These are phyloP conservation scores for Prionchulus punctatus DNA, from an alignment of 2,888 invertebrate species.

Conservation along the genomic window DNA sequence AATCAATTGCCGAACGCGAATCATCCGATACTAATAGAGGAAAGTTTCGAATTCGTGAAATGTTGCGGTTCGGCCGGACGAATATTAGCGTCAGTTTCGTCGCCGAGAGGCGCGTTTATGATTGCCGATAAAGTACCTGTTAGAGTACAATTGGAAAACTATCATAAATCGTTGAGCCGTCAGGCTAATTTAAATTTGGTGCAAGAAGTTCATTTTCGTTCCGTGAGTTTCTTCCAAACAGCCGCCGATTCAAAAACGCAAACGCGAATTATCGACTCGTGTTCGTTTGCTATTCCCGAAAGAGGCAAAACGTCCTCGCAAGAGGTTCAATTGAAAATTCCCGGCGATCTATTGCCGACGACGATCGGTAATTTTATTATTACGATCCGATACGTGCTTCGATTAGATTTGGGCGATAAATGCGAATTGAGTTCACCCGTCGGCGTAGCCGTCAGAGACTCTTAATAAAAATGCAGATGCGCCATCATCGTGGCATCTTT, in stretches of 20 bases:
- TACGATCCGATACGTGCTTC: not conserved
- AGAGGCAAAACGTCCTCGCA: not conserved
- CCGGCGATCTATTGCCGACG: not conserved
- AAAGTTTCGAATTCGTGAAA: not conserved
- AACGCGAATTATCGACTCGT: not conserved
- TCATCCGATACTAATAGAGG: not conserved
- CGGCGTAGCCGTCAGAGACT: not conserved
- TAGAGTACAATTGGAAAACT: not conserved
- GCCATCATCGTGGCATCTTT: too few relatives aligned
- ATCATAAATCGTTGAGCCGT: not conserved
- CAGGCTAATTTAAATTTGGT: not conserved
- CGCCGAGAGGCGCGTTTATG: not conserved
- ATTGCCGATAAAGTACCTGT: not conserved
- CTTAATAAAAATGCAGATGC: too few relatives aligned
- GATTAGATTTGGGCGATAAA: not conserved
- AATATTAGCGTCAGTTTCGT: not conserved
- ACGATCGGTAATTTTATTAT: not conserved
- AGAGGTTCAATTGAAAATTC: not conserved
- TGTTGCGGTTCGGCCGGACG: not conserved
- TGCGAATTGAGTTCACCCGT: not conserved
- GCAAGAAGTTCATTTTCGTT: constrained; percentile 1
- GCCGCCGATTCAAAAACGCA: not conserved
- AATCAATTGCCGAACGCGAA: not conserved
- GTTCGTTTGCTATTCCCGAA: not conserved
- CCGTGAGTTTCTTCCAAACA: constrained; percentile 3